These are phyloP conservation scores for Agrotis segetum DNA, from an alignment of 2,888 invertebrate species.

Conservation along the genomic window DNA sequence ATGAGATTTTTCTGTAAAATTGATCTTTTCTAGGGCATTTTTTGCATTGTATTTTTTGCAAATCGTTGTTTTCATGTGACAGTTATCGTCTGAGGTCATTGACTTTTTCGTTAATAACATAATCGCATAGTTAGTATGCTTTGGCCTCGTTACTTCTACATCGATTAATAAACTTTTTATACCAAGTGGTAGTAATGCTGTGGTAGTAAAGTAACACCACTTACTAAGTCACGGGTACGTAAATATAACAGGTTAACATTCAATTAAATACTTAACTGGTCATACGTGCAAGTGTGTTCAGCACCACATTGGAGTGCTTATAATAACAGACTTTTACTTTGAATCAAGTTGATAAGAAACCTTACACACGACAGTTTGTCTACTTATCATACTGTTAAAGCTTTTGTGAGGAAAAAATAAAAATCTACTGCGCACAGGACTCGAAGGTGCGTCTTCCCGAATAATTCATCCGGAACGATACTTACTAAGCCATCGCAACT, in stretches of 20 bases:
- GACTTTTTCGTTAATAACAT: no score
- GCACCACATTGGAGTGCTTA: slow-evolving; percentile 1
- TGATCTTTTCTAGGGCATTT: no score
- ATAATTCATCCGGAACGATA: no score
- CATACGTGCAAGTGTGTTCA: background rate
- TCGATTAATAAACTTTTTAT: background rate
- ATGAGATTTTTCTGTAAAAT: no score
- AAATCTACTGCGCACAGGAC: no score
- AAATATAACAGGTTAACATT: background rate
- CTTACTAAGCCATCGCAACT: no score
- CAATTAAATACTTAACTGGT: slow-evolving; percentile 17
- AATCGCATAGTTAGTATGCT: no score
- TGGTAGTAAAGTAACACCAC: background rate
- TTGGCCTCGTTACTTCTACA: background rate
- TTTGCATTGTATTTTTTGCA: no score
- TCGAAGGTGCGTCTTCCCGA: no score
- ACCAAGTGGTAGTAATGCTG: background rate
- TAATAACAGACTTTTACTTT: slow-evolving; percentile 25
- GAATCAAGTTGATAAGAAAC: background rate
- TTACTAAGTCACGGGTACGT: background rate
- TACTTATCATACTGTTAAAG: background rate
- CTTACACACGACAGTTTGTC: background rate
- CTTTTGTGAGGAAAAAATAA: no score
- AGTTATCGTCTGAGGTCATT: no score
- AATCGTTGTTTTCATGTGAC: no score